phyloP scores from a whole-genome alignment of 2,113 vertebrate genomes.

The Hiodon tergisus region DNA sequence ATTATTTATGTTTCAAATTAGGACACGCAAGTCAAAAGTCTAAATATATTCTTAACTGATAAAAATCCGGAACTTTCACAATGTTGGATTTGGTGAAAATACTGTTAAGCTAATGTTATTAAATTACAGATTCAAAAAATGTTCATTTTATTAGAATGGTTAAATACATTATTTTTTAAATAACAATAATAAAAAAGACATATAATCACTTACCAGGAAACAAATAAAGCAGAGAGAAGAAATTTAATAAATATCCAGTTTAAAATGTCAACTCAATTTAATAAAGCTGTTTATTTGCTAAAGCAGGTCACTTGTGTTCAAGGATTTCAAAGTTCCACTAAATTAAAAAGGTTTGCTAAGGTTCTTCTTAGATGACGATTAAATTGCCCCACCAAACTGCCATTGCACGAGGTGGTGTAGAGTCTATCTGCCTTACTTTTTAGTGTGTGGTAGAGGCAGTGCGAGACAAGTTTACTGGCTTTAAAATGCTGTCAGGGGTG shows the following conservation, averaged over 20 bases:
- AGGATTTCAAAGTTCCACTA: background rate
- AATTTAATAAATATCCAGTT: background rate
- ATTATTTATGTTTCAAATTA: too few relatives aligned
- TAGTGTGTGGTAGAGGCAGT: background rate
- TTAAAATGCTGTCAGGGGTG: background rate
- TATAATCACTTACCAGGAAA: background rate
- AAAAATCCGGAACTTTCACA: too few relatives aligned
- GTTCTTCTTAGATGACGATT: background rate
- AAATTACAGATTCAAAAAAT: too few relatives aligned
- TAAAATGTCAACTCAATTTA: background rate
- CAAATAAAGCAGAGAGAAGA: background rate
- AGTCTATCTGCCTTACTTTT: too few relatives aligned
- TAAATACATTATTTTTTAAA: background rate
- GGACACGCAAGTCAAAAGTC: too few relatives aligned
- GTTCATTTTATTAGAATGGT: too few relatives aligned
- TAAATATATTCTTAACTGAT: too few relatives aligned
- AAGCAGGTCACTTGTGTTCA: background rate
- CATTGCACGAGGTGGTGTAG: background rate
- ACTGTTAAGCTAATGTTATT: too few relatives aligned
- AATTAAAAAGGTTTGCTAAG: background rate
- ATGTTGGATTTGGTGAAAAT: too few relatives aligned
- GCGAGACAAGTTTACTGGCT: background rate
- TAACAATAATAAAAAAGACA: background rate
- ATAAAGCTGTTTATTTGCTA: background rate
- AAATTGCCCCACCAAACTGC: background rate